Evolutionary conservation across 2,888 invertebrate genomes (phyloP), one percentile per base, ranked within the genome.

Genomic region (Axea sp.): DNA sequence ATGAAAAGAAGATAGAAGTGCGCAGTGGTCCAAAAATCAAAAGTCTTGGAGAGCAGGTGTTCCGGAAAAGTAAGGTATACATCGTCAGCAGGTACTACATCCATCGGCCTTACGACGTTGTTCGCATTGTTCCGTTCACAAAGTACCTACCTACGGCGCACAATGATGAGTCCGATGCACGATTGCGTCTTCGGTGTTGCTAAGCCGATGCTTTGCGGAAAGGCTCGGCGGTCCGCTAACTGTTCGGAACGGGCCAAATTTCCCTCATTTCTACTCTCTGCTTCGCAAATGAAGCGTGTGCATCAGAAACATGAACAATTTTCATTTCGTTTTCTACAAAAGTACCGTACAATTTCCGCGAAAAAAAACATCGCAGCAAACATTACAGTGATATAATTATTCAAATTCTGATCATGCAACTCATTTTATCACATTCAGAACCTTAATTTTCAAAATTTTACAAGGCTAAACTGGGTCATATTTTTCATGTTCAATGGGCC

Each of bases 31-130:
- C 78, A 82, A 82, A 81, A 84, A 84, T 85, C 84, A 84, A 84
- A 84, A 83, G 83, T 83, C 83, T 82, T 11, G 39, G 74, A 72
- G 77, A 79, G 85, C 85, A 85, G 85, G 85, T 85, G 85, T 82
- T 77, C 81, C 75, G 68, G 77, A 59, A 57, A 75, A 73, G 69
- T 75, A 76, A 78, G 77, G 80, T 79, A 77, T 78, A 78, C 76
- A 71, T 74, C 77, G 79, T 80, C 83, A 83, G 84, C 83, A 84
- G 84, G 84, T 84, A 83, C 80, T 81, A 19, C n/a, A 81, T 80
- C 68, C 72, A 45, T 60, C 69, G 76, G 64, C 60, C 68, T 81
- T 79, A 77, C 77, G 81, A 73, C 71, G 77, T 76, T 76, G 77
- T 69, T 65, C 75, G 77, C 77, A 82, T 82, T 83, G 82, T 83